Conservation (phyloP, 2,113 vertebrate species). For the Xenotilapia leptura region DNA sequence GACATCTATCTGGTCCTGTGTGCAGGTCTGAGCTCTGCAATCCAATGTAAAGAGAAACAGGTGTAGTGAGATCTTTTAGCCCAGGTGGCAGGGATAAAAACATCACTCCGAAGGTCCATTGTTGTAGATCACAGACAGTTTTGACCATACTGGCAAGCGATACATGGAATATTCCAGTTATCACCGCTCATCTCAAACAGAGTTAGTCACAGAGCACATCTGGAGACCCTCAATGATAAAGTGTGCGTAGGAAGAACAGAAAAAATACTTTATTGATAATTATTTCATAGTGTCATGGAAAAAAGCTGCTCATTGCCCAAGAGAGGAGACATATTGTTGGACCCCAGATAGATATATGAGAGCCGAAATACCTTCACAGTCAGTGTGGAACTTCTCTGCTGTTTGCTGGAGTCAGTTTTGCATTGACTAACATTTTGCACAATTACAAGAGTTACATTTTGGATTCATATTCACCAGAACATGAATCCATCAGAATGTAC, state of each 20-base stretch:
- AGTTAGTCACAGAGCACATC: constrained; percentile 52
- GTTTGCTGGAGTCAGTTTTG: not conserved
- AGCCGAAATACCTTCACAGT: not conserved
- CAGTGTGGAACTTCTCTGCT: not conserved
- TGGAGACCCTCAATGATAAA: constrained; percentile 56
- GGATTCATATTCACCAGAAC: not conserved
- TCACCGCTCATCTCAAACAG: constrained; percentile 9
- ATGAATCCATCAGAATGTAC: not conserved
- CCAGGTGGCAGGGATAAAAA: constrained; percentile 50
- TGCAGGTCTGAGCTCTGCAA: not conserved
- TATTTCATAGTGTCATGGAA: constrained; percentile 21
- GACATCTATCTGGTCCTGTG: not conserved
- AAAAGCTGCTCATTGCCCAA: not conserved
- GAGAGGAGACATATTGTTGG: constrained; percentile 26
- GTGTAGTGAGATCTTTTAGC: not conserved
- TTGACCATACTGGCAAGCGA: constrained; percentile 29
- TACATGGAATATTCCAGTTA: constrained; percentile 45
- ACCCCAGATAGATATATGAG: constrained; percentile 13
- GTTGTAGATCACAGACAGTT: constrained; percentile 35
- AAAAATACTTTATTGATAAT: constrained; percentile 42
- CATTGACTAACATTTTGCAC: not conserved
- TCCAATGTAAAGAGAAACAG: not conserved
- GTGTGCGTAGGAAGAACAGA: constrained; percentile 24
- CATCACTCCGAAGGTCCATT: constrained; percentile 34
- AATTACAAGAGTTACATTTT: not conserved